Evolutionary conservation across 2,797 vertebrate genomes (phyloP).

Genomic region (Poeciliopsis infans): DNA sequence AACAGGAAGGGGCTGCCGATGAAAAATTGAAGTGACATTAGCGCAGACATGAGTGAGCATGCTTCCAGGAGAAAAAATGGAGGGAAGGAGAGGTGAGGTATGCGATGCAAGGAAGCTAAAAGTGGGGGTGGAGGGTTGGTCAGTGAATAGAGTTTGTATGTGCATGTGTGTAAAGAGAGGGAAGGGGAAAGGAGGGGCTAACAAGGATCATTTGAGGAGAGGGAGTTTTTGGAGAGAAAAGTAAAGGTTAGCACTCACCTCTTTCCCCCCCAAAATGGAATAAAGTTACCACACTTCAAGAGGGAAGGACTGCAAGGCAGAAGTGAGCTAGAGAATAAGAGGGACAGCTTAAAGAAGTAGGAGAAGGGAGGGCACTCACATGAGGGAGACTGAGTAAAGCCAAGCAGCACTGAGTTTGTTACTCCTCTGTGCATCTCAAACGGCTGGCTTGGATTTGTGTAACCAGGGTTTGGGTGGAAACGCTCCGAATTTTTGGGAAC

Average conservation of each 20-base stretch:
- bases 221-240: constrained; percentile 52
- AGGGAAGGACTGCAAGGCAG: constrained; percentile 48
- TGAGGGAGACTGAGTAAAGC: constrained; percentile 58
- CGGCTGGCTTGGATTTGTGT: constrained; percentile 65
- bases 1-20: constrained; percentile 53
- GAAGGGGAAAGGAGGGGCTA: constrained; percentile 57
- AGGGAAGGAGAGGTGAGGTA: constrained; percentile 67
- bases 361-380: constrained; percentile 52
- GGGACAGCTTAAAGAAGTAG: constrained; percentile 37
- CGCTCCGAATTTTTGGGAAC: constrained; percentile 53
- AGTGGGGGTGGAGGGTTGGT: constrained; percentile 55
- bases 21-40: constrained; percentile 79
- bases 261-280: constrained; percentile 48
- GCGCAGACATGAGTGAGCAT: constrained; percentile 73
- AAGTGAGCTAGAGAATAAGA: constrained; percentile 38
- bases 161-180: constrained; percentile 40
- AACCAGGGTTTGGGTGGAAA: constrained; percentile 33
- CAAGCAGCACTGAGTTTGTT: constrained; percentile 45
- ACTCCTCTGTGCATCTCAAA: constrained; percentile 43
- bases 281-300: constrained; percentile 68
- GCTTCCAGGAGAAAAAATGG: constrained; percentile 45
- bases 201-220: constrained; percentile 70
- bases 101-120: constrained; percentile 49
- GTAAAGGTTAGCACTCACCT: constrained; percentile 47
- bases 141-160: constrained; percentile 62